Conservation (phyloP, 2,888 invertebrate species). For the Opisthograptis luteolata region DNA sequence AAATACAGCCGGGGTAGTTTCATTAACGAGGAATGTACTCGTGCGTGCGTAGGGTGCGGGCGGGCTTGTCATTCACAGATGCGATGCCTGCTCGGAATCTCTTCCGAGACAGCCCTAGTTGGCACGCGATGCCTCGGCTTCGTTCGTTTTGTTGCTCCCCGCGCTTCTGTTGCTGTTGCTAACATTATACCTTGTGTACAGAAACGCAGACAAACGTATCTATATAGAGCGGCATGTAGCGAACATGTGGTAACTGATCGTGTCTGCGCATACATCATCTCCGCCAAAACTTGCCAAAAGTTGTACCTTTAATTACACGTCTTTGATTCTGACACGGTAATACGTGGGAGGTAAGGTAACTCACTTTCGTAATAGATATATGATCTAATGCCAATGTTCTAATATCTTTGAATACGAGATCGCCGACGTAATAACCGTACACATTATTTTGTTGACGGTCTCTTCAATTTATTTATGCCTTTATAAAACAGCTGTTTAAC, state of each 20-base stretch:
- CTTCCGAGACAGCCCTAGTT: constrained; percentile 42
- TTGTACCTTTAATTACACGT: constrained; percentile 50
- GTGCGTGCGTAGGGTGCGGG: constrained; percentile 27
- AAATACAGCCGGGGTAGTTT: constrained; percentile 16
- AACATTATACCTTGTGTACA: constrained; percentile 44
- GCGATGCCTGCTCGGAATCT: constrained; percentile 34
- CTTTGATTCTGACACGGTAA: constrained; percentile 47
- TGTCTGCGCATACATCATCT: constrained; percentile 56
- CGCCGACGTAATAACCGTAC: constrained; percentile 19
- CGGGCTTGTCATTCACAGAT: constrained; percentile 31
- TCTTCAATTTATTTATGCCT: constrained; percentile 13
- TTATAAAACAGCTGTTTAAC: constrained; percentile 17
- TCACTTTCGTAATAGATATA: constrained; percentile 40
- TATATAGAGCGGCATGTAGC: constrained; percentile 30
- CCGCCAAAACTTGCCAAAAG: constrained; percentile 55
- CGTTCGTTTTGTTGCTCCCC: constrained; percentile 67
- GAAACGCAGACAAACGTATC: constrained; percentile 31
- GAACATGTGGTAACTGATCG: constrained; percentile 56
- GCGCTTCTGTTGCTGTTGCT: constrained; percentile 50
- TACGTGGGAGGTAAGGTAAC: constrained; percentile 33
- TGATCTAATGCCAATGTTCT: constrained; percentile 34
- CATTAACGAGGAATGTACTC: constrained; percentile 16
- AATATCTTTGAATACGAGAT: constrained; percentile 24
- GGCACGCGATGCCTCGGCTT: constrained; percentile 49
- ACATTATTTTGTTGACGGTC: constrained; percentile 24